Percentiles rank a stretch among this genome's conserved stretches.
Evolutionary conservation across 2,113 vertebrate genomes (phyloP).

Genomic region (Octodon degus): DNA sequence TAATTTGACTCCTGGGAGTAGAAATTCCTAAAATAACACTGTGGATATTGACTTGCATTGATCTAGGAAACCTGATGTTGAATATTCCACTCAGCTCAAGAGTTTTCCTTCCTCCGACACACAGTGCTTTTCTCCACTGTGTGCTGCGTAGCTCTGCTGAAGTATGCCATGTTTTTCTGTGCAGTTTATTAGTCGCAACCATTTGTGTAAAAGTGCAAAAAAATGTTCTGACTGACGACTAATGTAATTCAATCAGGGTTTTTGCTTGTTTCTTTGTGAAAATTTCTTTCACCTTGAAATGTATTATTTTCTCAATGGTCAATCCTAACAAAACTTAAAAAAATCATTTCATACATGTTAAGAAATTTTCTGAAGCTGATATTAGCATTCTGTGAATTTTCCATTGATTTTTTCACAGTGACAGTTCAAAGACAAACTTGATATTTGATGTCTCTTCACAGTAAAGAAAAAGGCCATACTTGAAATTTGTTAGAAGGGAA

Average conservation of each 20-base stretch:
- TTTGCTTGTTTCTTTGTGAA: neutral
- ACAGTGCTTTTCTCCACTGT: neutral
- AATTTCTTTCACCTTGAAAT: conserved; percentile 4
- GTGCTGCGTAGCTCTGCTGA: neutral
- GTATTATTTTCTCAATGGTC: conserved; percentile 22
- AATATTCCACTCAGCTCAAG: neutral
- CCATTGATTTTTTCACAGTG: conserved; percentile 10
- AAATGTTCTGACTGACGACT: neutral
- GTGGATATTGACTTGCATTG: neutral
- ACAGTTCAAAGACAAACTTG: neutral
- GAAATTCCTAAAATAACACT: neutral
- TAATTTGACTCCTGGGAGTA: neutral
- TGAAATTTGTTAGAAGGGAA: neutral
- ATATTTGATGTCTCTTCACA: conserved; percentile 10
- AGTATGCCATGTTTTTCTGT: neutral
- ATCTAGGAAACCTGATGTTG: neutral
- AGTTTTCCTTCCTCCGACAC: neutral
- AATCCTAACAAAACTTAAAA: conserved; percentile 45
- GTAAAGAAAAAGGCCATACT: neutral
- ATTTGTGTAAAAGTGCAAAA: neutral
- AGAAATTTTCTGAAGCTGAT: neutral
- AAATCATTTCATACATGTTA: conserved; percentile 45
- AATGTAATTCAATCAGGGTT: neutral
- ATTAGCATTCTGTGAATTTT: conserved; percentile 13
- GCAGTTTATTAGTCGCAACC: neutral